These are phyloP conservation scores for Eristalis tenax DNA, from an alignment of 2,888 invertebrate species.

Conservation along the genomic window DNA sequence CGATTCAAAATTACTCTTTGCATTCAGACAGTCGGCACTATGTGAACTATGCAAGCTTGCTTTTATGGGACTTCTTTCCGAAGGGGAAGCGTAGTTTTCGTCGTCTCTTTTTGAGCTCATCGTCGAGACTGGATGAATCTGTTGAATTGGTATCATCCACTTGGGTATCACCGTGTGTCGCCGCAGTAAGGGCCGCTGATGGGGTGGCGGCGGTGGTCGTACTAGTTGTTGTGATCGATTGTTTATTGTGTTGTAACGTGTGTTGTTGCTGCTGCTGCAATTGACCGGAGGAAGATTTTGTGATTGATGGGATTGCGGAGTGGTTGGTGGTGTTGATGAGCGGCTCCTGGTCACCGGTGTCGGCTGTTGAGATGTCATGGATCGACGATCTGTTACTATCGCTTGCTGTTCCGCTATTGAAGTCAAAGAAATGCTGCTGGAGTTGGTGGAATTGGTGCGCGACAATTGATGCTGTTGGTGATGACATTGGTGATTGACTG, in stretches of 20 bases:
- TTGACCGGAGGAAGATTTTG: conserved; percentile 48
- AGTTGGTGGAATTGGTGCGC: conserved; percentile 69
- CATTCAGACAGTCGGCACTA: conserved; percentile 70
- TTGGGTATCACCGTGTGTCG: conserved; percentile 71
- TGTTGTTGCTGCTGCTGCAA: conserved; percentile 63
- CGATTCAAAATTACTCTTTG: conserved; percentile 48
- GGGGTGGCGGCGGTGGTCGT: conserved; percentile 71
- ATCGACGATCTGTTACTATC: conserved; percentile 55
- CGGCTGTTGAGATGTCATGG: conserved; percentile 56
- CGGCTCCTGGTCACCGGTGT: conserved; percentile 57
- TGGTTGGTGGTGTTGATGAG: conserved; percentile 74
- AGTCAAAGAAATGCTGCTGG: conserved; percentile 69
- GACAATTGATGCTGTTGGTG: conserved; percentile 72
- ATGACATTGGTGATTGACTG: conserved; percentile 75
- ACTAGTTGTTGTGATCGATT: conserved; percentile 34
- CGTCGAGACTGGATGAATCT: conserved; percentile 72
- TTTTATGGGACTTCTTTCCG: conserved; percentile 75
- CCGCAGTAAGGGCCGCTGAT: conserved; percentile 71
- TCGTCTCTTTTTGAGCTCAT: conserved; percentile 74
- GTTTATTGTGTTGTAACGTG: conserved; percentile 50
- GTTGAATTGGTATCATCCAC: conserved; percentile 72
- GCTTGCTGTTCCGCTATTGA: conserved; percentile 62
- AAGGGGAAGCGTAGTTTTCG: conserved; percentile 76
- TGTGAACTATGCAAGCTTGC: conserved; percentile 74
- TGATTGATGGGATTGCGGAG: conserved; percentile 65